phyloP scores from a whole-genome alignment of 2,113 vertebrate species.

The Oenanthe melanoleuca region DNA sequence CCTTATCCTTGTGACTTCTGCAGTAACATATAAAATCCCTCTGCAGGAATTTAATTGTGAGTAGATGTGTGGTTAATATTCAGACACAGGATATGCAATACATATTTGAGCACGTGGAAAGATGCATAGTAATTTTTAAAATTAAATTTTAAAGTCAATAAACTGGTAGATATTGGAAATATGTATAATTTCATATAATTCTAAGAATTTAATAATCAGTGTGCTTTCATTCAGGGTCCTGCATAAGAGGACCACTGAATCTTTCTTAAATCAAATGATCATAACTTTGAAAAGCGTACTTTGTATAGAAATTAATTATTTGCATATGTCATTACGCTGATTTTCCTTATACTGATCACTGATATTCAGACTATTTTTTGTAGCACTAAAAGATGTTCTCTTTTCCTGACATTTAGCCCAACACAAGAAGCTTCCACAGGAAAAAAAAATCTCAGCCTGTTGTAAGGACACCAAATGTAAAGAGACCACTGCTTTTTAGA shows the following conservation, averaged over 20 bases:
- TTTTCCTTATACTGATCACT: not conserved
- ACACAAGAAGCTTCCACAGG: not conserved
- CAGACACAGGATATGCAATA: not conserved
- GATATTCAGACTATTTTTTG: not conserved
- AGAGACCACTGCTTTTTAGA: not conserved
- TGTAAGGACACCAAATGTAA: not conserved
- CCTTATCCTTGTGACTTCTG: not conserved
- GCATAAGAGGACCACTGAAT: not conserved
- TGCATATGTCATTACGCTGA: not conserved
- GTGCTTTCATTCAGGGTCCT: not conserved
- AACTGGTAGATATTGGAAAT: not conserved
- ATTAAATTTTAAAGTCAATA: not conserved
- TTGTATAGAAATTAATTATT: not conserved
- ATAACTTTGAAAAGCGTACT: not conserved
- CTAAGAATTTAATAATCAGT: not conserved
- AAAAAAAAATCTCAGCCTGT: not conserved
- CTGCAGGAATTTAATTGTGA: not conserved
- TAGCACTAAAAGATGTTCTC: not conserved
- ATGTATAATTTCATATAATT: not conserved
- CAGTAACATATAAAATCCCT: not conserved
- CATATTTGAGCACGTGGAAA: not conserved
- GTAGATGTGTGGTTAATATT: not conserved
- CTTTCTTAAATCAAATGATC: not conserved
- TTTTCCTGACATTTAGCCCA: not conserved
- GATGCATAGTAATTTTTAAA: not conserved